Evolutionary conservation across 2,797 vertebrate species (phyloP).

Genomic region (Coranthus polyacanthus): DNA sequence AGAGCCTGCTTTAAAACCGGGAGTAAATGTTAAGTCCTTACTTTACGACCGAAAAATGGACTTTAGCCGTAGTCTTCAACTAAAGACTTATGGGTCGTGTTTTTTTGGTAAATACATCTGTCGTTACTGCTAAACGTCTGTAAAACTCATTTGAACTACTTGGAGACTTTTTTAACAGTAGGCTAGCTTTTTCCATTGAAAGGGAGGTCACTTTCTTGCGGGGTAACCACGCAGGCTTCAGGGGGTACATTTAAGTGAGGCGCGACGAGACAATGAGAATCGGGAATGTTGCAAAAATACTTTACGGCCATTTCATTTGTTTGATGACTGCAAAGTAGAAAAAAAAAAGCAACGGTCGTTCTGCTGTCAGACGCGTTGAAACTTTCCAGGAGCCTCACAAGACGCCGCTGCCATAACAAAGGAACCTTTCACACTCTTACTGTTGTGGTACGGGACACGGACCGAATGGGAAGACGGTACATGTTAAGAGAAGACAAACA

Average conservation of each 20-base stretch:
- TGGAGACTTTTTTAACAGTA: not conserved
- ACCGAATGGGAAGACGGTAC: accelerated
- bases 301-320: not conserved
- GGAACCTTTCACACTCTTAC: not conserved
- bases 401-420: conserved; percentile 18
- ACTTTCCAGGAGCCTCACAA: conserved; percentile 52
- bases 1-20: too few species aligned
- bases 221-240: not conserved
- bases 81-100: too few species aligned
- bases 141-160: too few species aligned
- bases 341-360: not conserved
- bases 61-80: too few species aligned
- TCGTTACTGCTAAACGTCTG: too few species aligned
- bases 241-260: not conserved
- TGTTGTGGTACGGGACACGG: not conserved
- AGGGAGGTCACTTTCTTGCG: not conserved
- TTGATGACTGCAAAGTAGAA: not conserved
- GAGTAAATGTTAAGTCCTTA: too few species aligned
- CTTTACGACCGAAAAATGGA: too few species aligned
- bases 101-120: too few species aligned
- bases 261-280: not conserved
- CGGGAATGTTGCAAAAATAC: not conserved
- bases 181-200: not conserved
- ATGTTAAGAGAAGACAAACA: accelerated
- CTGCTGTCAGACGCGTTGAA: conserved; percentile 25